Conservation (phyloP, 2,888 invertebrate species). For the Catotricha subobsoleta region DNA sequence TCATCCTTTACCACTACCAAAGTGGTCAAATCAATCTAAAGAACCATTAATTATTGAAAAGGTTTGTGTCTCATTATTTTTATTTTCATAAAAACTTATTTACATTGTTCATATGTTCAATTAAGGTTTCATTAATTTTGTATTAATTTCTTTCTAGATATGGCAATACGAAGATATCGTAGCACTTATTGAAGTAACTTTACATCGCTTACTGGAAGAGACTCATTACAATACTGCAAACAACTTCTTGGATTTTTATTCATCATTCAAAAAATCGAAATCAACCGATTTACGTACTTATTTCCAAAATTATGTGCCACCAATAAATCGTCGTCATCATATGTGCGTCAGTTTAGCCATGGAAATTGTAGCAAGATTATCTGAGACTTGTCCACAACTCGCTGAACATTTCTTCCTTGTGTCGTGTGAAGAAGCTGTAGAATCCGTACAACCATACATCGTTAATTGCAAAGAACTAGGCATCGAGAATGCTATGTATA, state of each 20-base stretch:
- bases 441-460: slow-evolving; percentile 39
- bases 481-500: slow-evolving; percentile 25
- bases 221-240: slow-evolving; percentile 81
- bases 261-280: slow-evolving; percentile 41
- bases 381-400: slow-evolving; percentile 48
- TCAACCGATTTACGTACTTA: slow-evolving; percentile 49
- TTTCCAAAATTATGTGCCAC: slow-evolving; percentile 59
- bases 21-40: slow-evolving; percentile 40
- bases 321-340: slow-evolving; percentile 58
- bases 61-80: slow-evolving; percentile 13
- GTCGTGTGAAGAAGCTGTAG: slow-evolving; percentile 75
- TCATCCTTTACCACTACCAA: slow-evolving; percentile 57
- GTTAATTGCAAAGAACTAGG: slow-evolving; percentile 35
- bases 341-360: slow-evolving; percentile 81
- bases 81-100: too few species aligned
- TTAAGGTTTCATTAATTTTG: not conserved
- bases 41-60: slow-evolving; percentile 22
- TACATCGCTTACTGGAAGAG: slow-evolving; percentile 62
- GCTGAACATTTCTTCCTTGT: slow-evolving; percentile 50
- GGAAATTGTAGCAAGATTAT: slow-evolving; percentile 53
- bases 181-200: slow-evolving; percentile 56
- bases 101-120: too few species aligned
- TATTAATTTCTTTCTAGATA: slow-evolving; percentile 10
- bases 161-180: slow-evolving; percentile 62
- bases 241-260: slow-evolving; percentile 55